Percentiles rank a stretch among this genome's conserved stretches.
phyloP scores from a whole-genome alignment of 2,888 invertebrate species.

The Oxycera nigricornis region DNA sequence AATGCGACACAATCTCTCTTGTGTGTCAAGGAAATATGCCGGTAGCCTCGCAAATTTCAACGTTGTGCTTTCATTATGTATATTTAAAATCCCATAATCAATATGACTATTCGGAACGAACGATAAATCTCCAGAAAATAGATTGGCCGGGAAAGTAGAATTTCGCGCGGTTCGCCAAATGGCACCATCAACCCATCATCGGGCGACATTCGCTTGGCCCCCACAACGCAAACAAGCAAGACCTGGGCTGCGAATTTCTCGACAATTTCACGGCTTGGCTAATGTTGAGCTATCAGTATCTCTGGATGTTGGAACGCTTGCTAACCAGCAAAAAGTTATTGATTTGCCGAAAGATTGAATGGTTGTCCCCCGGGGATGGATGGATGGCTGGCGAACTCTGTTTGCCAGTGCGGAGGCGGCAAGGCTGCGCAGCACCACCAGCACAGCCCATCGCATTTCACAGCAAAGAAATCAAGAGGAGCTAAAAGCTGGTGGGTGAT shows the following conservation, averaged over 20 bases:
- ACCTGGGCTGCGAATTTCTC: background rate
- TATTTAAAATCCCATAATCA: too few species aligned
- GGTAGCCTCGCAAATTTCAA: too few species aligned
- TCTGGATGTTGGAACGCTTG: background rate
- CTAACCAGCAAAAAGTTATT: constrained; percentile 4
- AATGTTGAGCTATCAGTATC: background rate
- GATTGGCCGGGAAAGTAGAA: too few species aligned
- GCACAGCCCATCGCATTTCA: too few species aligned
- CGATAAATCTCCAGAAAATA: too few species aligned
- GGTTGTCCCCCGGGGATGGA: background rate
- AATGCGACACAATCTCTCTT: too few species aligned
- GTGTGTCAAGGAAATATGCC: too few species aligned
- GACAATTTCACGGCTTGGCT: background rate
- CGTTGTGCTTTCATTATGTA: too few species aligned
- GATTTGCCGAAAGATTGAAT: constrained; percentile 19
- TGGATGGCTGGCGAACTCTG: background rate
- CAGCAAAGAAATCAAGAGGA: background rate
- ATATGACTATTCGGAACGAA: too few species aligned
- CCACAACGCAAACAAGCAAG: background rate
- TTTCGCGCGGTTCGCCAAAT: too few species aligned
- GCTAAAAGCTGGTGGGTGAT: constrained; percentile 20
- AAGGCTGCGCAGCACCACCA: background rate
- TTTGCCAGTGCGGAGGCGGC: background rate
- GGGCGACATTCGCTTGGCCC: background rate
- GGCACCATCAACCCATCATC: constrained; percentile 12